Evolutionary conservation across 2,113 vertebrate genomes (phyloP).

Genomic region (Ascaphus truei): DNA sequence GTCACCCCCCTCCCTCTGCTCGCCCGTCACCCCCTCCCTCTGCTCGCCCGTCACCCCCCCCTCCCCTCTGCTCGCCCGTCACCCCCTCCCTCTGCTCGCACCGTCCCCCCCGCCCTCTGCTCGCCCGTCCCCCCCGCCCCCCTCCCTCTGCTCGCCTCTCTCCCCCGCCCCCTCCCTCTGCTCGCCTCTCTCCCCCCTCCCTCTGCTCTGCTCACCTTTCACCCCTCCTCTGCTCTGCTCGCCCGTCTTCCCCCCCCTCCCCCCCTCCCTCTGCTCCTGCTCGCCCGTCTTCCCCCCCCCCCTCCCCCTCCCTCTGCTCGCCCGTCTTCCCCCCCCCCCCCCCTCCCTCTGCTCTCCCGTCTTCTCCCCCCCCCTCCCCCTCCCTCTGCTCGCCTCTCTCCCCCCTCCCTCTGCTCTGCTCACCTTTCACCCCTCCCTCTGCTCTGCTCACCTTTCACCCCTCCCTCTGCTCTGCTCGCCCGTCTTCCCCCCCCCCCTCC

Average conservation of each 20-base stretch:
- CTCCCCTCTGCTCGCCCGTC: too few relatives aligned
- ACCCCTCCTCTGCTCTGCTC: not conserved
- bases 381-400: too few relatives aligned
- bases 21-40: too few relatives aligned
- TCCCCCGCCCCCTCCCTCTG: not conserved
- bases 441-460: not conserved
- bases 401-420: not conserved
- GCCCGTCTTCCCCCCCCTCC: too few relatives aligned
- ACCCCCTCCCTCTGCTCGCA: too few relatives aligned
- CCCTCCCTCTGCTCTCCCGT: too few relatives aligned
- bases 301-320: not conserved
- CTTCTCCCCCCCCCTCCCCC: not conserved
- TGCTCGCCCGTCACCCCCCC: too few relatives aligned
- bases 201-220: too few relatives aligned
- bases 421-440: not conserved
- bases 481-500: not conserved
- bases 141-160: not conserved
- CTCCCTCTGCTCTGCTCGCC: not conserved
- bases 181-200: too few relatives aligned
- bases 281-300: constrained; percentile 19
- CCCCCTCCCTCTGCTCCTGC: not conserved
- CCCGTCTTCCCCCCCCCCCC: not conserved
- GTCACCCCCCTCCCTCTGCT: not conserved
- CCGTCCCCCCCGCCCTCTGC: too few relatives aligned
- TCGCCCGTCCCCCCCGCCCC: too few relatives aligned